Evolutionary conservation across 92 coral and sea anemone genomes (phyloP).

Genomic region (Zoanthus sansibaricus): DNA sequence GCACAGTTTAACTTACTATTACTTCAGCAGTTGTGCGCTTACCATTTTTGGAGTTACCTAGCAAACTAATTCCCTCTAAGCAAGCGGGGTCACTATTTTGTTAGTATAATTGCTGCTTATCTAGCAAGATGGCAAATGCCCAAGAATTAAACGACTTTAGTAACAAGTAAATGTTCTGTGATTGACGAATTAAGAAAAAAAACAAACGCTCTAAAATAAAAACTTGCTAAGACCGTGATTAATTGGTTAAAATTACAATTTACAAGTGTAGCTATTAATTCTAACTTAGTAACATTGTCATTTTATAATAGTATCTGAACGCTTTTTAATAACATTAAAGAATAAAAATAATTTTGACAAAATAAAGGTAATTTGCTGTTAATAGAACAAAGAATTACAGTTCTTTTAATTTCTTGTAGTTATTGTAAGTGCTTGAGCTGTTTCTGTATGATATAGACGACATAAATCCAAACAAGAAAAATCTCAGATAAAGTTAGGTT

Average conservation of each 20-base stretch:
- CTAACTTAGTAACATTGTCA: neutral
- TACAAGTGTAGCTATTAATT: neutral
- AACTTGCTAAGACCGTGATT: neutral
- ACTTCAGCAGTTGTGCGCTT: slow-evolving; percentile 6
- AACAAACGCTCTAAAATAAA: neutral
- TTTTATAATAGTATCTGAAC: neutral
- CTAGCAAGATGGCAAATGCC: neutral
- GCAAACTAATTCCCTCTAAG: neutral
- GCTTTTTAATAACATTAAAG: neutral
- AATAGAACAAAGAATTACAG: too few relatives aligned
- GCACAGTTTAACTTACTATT: slow-evolving; percentile 7
- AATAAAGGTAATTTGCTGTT: too few relatives aligned
- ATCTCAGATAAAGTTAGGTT: too few relatives aligned
- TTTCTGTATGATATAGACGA: too few relatives aligned
- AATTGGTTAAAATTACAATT: neutral
- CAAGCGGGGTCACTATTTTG: neutral
- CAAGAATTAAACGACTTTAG: neutral
- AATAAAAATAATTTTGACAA: too few relatives aligned
- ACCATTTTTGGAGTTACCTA: neutral
- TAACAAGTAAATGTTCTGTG: neutral
- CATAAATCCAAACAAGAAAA: too few relatives aligned
- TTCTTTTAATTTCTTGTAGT: too few relatives aligned
- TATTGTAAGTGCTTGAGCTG: too few relatives aligned
- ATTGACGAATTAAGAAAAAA: neutral
- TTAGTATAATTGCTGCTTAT: neutral